phyloP scores from a whole-genome alignment of 2,797 vertebrate species.

The Xenops minutus region DNA sequence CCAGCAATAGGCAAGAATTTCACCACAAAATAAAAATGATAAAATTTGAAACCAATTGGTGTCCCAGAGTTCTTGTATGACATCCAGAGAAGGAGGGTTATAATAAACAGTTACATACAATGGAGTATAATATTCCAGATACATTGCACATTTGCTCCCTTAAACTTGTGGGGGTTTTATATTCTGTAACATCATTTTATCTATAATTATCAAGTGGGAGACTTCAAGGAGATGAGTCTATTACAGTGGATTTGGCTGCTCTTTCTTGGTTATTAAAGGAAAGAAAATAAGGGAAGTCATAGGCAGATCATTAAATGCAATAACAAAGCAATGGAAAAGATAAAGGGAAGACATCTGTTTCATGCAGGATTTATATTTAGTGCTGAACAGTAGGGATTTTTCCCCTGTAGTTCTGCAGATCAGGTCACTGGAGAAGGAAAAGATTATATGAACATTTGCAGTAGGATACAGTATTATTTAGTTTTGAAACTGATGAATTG shows the following conservation, averaged over 20 bases:
- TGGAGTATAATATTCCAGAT: neutral
- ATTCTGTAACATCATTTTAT: neutral
- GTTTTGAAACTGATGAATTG: constrained; percentile 28
- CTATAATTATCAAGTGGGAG: constrained; percentile 36
- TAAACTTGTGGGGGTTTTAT: neutral
- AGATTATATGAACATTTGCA: constrained; percentile 49
- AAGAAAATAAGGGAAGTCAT: constrained; percentile 47
- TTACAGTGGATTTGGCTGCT: constrained; percentile 46
- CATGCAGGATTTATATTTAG: constrained; percentile 70
- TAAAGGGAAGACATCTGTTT: constrained; percentile 59
- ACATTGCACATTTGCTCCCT: neutral
- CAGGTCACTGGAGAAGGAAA: constrained; percentile 28
- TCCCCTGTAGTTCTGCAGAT: constrained; percentile 15
- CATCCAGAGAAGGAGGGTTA: neutral
- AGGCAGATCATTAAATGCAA: constrained; percentile 70
- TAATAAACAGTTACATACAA: neutral
- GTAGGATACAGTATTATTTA: constrained; percentile 31
- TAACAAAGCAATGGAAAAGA: constrained; percentile 66
- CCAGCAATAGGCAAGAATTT: neutral
- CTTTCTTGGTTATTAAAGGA: constrained; percentile 59
- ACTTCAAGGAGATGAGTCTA: constrained; percentile 53
- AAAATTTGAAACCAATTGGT: neutral
- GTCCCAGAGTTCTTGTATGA: neutral
- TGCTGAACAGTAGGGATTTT: constrained; percentile 10
- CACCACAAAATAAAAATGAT: neutral